phyloP scores from a whole-genome alignment of 2,113 vertebrate genomes.

The Pachypanchax playfairii region DNA sequence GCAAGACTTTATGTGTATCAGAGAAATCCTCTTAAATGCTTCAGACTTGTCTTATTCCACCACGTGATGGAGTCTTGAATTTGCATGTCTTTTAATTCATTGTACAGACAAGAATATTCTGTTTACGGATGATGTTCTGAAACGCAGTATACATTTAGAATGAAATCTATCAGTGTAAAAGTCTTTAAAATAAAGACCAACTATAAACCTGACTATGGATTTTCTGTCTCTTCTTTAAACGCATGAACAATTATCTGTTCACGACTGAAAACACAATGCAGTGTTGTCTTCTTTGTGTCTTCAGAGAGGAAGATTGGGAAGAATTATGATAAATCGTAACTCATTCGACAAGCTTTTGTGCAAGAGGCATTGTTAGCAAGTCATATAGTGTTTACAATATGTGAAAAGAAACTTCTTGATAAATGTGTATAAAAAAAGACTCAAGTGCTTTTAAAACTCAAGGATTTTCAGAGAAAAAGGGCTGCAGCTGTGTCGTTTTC shows the following conservation, averaged over 20 bases:
- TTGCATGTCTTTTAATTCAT: constrained; percentile 24
- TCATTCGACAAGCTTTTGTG: too few relatives aligned
- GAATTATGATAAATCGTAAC: background rate
- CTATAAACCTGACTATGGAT: constrained; percentile 25
- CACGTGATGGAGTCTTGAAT: constrained; percentile 11
- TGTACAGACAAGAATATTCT: constrained; percentile 18
- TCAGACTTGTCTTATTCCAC: background rate
- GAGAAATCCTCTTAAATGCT: background rate
- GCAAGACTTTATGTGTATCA: background rate
- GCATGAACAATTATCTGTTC: background rate
- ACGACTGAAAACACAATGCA: background rate
- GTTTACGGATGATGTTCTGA: constrained; percentile 8
- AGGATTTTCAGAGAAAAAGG: background rate
- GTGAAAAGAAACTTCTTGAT: too few relatives aligned
- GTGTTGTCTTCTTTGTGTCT: constrained; percentile 2
- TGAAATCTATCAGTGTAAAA: constrained; percentile 20
- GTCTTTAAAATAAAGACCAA: constrained; percentile 44
- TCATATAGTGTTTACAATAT: too few relatives aligned
- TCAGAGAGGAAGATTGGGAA: background rate
- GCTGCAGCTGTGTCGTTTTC: background rate
- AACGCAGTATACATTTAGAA: constrained; percentile 16
- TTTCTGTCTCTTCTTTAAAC: background rate
- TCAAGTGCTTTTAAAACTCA: too few relatives aligned
- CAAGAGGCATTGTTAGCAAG: too few relatives aligned
- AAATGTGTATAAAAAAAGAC: too few relatives aligned